These are phyloP conservation scores for Drosophila erecta DNA, from an alignment of 1,140 invertebrate species.

Conservation along the genomic window DNA sequence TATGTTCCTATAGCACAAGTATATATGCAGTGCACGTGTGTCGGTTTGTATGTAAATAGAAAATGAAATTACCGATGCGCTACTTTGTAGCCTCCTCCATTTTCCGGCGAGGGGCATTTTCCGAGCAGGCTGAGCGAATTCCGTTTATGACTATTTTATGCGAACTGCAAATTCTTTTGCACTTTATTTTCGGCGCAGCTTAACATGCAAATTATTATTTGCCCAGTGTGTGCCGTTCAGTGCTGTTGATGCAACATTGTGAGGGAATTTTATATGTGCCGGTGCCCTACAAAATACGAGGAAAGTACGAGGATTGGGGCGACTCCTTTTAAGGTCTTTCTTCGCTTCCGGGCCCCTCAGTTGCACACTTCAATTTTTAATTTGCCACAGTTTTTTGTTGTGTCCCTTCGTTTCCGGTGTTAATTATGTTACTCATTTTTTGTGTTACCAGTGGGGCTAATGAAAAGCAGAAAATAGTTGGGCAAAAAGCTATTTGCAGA, in stretches of 20 bases:
- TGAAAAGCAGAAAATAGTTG: slow-evolving; percentile 26
- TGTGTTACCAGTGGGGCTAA: slow-evolving; percentile 4
- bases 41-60: slow-evolving; percentile 50
- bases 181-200: slow-evolving; percentile 51
- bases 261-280: slow-evolving; percentile 54
- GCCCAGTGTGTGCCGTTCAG: slow-evolving; percentile 28
- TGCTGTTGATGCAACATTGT: slow-evolving; percentile 48
- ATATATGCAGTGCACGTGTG: neutral
- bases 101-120: slow-evolving; percentile 12
- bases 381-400: slow-evolving; percentile 28
- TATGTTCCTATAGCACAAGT: neutral
- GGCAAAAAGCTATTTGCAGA: slow-evolving; percentile 6
- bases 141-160: slow-evolving; percentile 63
- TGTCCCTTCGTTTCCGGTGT: slow-evolving; percentile 21
- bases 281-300: slow-evolving; percentile 28
- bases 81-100: slow-evolving; percentile 47
- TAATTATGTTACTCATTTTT: slow-evolving; percentile 48
- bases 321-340: slow-evolving; percentile 7
- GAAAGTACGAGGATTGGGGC: slow-evolving; percentile 3
- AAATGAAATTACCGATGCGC: slow-evolving; percentile 55
- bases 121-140: slow-evolving; percentile 35
- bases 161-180: slow-evolving; percentile 52
- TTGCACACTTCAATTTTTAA: slow-evolving; percentile 41
- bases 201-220: slow-evolving; percentile 65
- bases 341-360: neutral